Percentiles rank a stretch among this genome's conserved stretches.
Evolutionary conservation across 2,888 invertebrate species (phyloP).

Genomic region (Athalia cordata): DNA sequence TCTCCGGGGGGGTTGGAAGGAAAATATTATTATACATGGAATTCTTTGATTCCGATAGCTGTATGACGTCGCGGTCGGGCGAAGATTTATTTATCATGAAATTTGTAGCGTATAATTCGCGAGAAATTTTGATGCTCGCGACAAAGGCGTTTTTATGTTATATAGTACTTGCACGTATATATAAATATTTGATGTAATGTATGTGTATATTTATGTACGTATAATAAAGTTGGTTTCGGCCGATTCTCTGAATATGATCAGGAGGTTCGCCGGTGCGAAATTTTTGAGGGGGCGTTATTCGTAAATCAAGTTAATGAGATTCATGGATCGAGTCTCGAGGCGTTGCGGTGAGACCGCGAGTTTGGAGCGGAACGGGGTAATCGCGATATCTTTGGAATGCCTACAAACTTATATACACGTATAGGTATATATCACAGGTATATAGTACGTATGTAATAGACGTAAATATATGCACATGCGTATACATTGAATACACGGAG

Average conservation of each 20-base stretch:
- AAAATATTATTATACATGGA: neutral
- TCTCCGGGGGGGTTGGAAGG: neutral
- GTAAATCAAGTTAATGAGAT: slow-evolving; percentile 2
- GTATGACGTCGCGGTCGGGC: too few species aligned
- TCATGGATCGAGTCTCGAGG: slow-evolving; percentile 8
- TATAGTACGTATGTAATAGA: neutral
- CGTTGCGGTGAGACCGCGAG: neutral
- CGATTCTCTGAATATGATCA: neutral
- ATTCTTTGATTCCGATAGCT: neutral
- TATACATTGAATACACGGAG: neutral
- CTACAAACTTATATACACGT: neutral
- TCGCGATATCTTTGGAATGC: slow-evolving; percentile 33
- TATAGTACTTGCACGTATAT: too few species aligned
- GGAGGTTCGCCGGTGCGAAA: neutral
- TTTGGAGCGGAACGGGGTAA: neutral
- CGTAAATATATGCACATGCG: neutral
- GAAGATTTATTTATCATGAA: too few species aligned
- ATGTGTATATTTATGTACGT: too few species aligned
- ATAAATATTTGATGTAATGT: too few species aligned
- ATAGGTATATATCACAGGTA: slow-evolving; percentile 2
- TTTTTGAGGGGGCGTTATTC: neutral
- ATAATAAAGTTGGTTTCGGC: too few species aligned
- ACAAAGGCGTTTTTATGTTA: too few species aligned
- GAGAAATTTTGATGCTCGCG: too few species aligned
- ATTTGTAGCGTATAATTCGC: too few species aligned